Evolutionary conservation across 2,113 vertebrate species (phyloP).

Genomic region (Xiphias gladius): DNA sequence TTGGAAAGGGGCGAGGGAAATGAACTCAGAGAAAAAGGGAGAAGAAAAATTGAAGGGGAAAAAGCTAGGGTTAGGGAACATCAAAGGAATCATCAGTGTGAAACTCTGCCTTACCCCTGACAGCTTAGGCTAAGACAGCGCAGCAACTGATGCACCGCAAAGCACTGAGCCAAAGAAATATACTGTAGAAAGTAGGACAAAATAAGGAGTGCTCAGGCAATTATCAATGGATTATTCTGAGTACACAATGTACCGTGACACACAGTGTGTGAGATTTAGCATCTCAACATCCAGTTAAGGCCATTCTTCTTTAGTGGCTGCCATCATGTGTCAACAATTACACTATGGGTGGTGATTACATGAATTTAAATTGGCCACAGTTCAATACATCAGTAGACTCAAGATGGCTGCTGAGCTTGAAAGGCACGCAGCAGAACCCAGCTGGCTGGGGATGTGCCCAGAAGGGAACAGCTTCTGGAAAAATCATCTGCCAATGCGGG

Average conservation of each 20-base stretch:
- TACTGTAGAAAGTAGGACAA: slow-evolving; percentile 69
- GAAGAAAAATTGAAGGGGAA: slow-evolving; percentile 22
- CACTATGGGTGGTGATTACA: slow-evolving; percentile 41
- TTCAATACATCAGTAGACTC: slow-evolving; percentile 44
- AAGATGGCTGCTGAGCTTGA: slow-evolving; percentile 61
- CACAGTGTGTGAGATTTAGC: slow-evolving; percentile 20
- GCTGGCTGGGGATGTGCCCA: slow-evolving; percentile 27
- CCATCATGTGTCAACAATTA: slow-evolving; percentile 46
- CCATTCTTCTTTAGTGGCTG: slow-evolving; percentile 22
- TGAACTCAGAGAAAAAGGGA: slow-evolving; percentile 21
- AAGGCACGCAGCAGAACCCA: slow-evolving; percentile 33
- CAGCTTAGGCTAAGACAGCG: slow-evolving; percentile 73
- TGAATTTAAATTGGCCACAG: slow-evolving; percentile 57
- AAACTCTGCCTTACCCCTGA: slow-evolving; percentile 73
- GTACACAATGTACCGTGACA: slow-evolving; percentile 52
- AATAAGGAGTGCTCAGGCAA: slow-evolving; percentile 56
- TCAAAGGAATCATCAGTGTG: slow-evolving; percentile 72
- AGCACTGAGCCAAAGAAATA: slow-evolving; percentile 59
- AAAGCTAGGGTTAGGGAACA: slow-evolving; percentile 50
- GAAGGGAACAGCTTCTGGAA: slow-evolving; percentile 44
- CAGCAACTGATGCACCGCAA: slow-evolving; percentile 62
- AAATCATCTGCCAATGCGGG: slow-evolving; percentile 25
- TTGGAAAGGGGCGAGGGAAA: slow-evolving; percentile 17
- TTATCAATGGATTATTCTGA: slow-evolving; percentile 61
- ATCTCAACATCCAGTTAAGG: slow-evolving; percentile 22